phyloP scores from a whole-genome alignment of 2,888 invertebrate genomes.

The Leucoma salicis region DNA sequence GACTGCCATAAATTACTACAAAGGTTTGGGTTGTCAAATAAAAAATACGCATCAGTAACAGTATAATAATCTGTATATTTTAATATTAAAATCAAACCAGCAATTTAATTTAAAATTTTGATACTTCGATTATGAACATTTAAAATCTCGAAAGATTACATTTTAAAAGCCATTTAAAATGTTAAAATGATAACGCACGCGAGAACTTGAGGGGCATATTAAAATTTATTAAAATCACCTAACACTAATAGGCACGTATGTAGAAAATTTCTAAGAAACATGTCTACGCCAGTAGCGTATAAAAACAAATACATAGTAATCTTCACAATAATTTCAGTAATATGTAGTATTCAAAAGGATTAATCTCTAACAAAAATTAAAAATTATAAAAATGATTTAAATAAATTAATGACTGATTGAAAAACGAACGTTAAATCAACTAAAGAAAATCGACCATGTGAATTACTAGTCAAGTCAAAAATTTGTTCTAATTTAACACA shows the following conservation, averaged over 20 bases:
- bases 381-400: background rate
- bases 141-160: slow-evolving; percentile 55
- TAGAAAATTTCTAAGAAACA: slow-evolving; percentile 53
- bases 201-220: slow-evolving; percentile 48
- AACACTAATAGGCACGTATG: slow-evolving; percentile 46
- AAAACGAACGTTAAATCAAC: background rate
- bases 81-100: slow-evolving; percentile 61
- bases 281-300: slow-evolving; percentile 56
- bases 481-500: slow-evolving; percentile 1
- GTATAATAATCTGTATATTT: slow-evolving; percentile 49
- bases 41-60: slow-evolving; percentile 25
- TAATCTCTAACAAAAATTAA: background rate
- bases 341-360: background rate
- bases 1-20: too few relatives aligned
- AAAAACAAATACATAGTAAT: background rate
- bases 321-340: background rate
- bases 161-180: slow-evolving; percentile 46
- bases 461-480: slow-evolving; percentile 2
- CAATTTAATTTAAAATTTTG: slow-evolving; percentile 55
- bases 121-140: slow-evolving; percentile 32
- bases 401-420: background rate
- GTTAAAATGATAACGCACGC: slow-evolving; percentile 28
- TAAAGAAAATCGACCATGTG: slow-evolving; percentile 8
- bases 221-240: slow-evolving; percentile 59
- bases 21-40: background rate